Base-by-base conservation (phyloP, 2,888 invertebrate species). In the Microchrysa polita region DNA sequence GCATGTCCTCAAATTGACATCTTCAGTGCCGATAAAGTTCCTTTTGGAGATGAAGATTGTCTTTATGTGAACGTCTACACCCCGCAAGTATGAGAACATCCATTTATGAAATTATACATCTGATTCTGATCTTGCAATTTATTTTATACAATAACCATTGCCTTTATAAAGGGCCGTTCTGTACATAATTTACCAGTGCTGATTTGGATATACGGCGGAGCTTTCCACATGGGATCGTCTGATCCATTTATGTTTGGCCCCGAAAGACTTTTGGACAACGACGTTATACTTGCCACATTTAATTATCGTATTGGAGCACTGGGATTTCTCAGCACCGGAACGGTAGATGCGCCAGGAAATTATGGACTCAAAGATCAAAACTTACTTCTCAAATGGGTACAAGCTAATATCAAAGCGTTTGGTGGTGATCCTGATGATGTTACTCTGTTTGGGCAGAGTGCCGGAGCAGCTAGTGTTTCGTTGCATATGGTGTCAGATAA, bases 171-270 rank as follows among this genome's bases (percentile, higher is more conserved):
- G 27, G 27, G 27, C 27, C 4, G 27, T 34, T 5, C 27, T 34
- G 7, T 7, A 7, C 2, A 34, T 5, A 34, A 34, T 34, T 40
- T 40, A 40, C 18, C 91, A 0, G 91, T 91, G 0, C 90, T 91
- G 90, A 85, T 91, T 63, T 91, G 90, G 82, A 76, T 75, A 42
- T 76, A 77, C 72, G 77, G 77, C 18, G 91, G 92, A 1, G 91
- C 91, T 0, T 91, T 89, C 88, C 86, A 91, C 80, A 88, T 89
- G 72, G 91, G 91, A 0, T 87, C 88, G 7, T 88, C 89, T 0
- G 88, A 88, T 76, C 87, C 88, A 0, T 79, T 83, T 0, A 89
- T 87, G 84, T 91, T 91, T 78, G 89, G 89, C 0, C 91, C 91
- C 0, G 87, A 90, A 75, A 87, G 86, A 77, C 82, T 92, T 1